A percentile compares a stretch with the other conserved stretches of the same genome.
Conservation (phyloP, 2,888 invertebrate genomes). For the Mactromeris polynyma region DNA sequence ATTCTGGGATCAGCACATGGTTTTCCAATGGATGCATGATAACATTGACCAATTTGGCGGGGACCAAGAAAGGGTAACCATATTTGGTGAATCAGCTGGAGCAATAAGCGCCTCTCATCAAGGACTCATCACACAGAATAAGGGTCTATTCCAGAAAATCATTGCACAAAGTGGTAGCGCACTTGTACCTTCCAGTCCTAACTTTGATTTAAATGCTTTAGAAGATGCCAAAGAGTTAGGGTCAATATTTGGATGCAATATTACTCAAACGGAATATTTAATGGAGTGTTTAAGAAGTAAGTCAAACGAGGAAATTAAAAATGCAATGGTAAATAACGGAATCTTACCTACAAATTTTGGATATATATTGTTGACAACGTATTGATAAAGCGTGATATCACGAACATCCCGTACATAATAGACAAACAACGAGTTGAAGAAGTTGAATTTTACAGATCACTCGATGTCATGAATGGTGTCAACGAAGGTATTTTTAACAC, state of each 20-base stretch:
- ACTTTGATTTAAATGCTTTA: background rate
- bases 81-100: slow-evolving; percentile 77
- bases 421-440: slow-evolving; percentile 15
- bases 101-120: slow-evolving; percentile 64
- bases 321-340: background rate
- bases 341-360: background rate
- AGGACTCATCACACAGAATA: slow-evolving; percentile 44
- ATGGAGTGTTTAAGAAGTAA: slow-evolving; percentile 29
- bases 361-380: slow-evolving; percentile 38
- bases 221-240: background rate
- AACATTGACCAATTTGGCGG: slow-evolving; percentile 69
- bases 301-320: background rate
- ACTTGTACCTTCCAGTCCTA: background rate
- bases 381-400: slow-evolving; percentile 19
- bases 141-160: slow-evolving; percentile 58
- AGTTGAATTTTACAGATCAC: slow-evolving; percentile 44
- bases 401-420: background rate
- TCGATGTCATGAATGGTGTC: slow-evolving; percentile 41
- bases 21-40: slow-evolving; percentile 69
- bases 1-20: slow-evolving; percentile 72
- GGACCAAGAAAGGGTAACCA: slow-evolving; percentile 62
- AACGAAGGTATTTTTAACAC: slow-evolving; percentile 27
- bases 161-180: slow-evolving; percentile 59
- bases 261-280: background rate
- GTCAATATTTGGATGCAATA: background rate